These are phyloP conservation scores for Aphis craccivora DNA, from an alignment of 1,140 invertebrate species.

Conservation along the genomic window DNA sequence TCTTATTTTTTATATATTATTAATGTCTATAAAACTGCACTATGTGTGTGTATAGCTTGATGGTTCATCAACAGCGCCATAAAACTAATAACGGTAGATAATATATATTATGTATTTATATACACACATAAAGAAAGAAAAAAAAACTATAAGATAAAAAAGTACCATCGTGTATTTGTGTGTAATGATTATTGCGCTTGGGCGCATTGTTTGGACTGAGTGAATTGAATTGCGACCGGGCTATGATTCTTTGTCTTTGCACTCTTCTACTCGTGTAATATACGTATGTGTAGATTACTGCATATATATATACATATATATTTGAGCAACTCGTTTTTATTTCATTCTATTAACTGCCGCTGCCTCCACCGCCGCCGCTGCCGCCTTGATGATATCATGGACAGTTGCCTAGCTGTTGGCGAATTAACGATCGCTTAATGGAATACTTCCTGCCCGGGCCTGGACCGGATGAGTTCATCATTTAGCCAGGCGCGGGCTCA, in stretches of 20 bases:
- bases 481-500: neutral
- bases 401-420: slow-evolving; percentile 44
- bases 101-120: neutral
- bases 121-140: neutral
- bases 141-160: neutral
- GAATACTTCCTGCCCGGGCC: slow-evolving; percentile 39
- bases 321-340: slow-evolving; percentile 38
- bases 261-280: neutral
- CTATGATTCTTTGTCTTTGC: slow-evolving; percentile 54
- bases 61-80: slow-evolving; percentile 37
- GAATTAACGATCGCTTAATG: slow-evolving; percentile 57
- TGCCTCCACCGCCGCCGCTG: neutral
- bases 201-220: slow-evolving; percentile 51
- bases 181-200: slow-evolving; percentile 46
- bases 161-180: slow-evolving; percentile 8
- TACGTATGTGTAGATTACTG: slow-evolving; percentile 14
- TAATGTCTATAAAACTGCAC: neutral
- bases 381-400: slow-evolving; percentile 48
- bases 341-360: slow-evolving; percentile 46
- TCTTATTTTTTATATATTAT: slow-evolving; percentile 24
- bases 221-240: slow-evolving; percentile 55
- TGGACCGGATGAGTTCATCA: slow-evolving; percentile 58
- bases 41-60: neutral
- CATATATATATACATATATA: neutral
- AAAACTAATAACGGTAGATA: slow-evolving; percentile 25